Evolutionary conservation across 2,888 invertebrate species (phyloP).

Genomic region (Hyposoter dolosus): DNA sequence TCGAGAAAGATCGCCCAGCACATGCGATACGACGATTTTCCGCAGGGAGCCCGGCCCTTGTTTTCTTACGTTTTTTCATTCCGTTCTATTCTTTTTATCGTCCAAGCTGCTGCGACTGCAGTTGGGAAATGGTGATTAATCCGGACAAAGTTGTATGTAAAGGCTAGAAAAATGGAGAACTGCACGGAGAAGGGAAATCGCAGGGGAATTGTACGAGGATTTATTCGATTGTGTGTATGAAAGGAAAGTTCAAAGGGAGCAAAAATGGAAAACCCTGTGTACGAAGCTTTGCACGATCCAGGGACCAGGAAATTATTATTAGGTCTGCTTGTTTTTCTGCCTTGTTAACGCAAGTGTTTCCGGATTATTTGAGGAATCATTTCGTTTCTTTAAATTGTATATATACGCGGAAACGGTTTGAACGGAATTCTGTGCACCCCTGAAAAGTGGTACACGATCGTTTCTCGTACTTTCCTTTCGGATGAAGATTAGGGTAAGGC

Average conservation of each 20-base stretch:
- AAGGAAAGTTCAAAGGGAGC: background rate
- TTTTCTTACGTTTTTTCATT: background rate
- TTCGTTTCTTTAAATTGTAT: background rate
- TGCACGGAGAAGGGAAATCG: background rate
- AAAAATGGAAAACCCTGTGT: background rate
- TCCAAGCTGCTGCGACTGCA: background rate
- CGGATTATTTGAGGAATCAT: background rate
- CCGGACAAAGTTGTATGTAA: background rate
- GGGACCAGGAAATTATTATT: background rate
- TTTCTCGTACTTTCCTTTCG: background rate
- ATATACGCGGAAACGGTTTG: too few species aligned
- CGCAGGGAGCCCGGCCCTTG: constrained; percentile 11
- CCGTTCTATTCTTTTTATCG: background rate
- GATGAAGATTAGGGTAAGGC: constrained; percentile 3
- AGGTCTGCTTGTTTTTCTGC: background rate
- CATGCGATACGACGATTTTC: constrained; percentile 66
- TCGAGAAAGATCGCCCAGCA: constrained; percentile 56
- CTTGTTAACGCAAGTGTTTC: background rate
- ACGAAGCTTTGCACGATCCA: background rate
- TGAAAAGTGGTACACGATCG: background rate
- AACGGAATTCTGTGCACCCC: background rate
- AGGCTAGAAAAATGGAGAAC: background rate
- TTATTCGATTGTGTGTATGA: background rate
- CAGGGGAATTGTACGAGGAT: background rate
- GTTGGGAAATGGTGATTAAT: constrained; percentile 19